Evolutionary conservation across 2,797 vertebrate genomes (phyloP).

Genomic region (Molossus molossus): DNA sequence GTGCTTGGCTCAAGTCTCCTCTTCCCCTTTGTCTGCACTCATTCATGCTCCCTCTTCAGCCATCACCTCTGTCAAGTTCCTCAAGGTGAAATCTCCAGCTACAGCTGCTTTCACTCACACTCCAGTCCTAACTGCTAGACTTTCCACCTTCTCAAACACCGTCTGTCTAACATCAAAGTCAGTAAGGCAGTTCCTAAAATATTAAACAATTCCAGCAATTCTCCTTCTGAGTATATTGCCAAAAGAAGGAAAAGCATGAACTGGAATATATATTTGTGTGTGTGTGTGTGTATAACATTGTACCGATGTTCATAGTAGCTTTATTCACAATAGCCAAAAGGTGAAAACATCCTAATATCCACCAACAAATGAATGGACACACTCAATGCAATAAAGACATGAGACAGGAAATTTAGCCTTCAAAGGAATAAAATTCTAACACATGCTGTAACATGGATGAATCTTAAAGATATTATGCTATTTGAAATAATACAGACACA

Average conservation of each 20-base stretch:
- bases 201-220: background rate
- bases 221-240: background rate
- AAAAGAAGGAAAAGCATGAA: background rate
- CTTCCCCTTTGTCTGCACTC: background rate
- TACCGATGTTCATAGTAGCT: background rate
- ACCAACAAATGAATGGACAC: background rate
- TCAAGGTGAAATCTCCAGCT: background rate
- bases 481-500: conserved; percentile 2
- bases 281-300: too few species aligned
- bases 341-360: background rate
- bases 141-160: background rate
- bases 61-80: background rate
- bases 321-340: background rate
- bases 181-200: background rate
- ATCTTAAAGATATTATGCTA: background rate
- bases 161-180: background rate
- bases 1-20: background rate
- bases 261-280: background rate
- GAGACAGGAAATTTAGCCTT: background rate
- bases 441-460: background rate
- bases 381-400: background rate
- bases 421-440: conserved; percentile 2
- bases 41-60: conserved; percentile 20
- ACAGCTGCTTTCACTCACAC: background rate
- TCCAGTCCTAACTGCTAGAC: background rate